A percentile compares a stretch with the other conserved stretches of the same genome.
These are phyloP conservation scores for Athalia cordata DNA, from an alignment of 2,888 invertebrate species.

Conservation along the genomic window DNA sequence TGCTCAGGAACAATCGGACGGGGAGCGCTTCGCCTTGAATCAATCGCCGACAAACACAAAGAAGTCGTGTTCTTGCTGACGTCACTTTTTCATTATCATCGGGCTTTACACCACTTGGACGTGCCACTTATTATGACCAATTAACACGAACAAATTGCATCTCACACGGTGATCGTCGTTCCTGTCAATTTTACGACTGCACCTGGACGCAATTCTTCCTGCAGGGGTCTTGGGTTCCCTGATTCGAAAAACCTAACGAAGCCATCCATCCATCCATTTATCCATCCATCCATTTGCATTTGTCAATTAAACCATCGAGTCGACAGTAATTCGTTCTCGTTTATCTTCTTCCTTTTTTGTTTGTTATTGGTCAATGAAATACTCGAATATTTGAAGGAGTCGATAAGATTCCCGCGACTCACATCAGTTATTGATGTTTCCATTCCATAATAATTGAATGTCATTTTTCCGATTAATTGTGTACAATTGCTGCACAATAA, in stretches of 20 bases:
- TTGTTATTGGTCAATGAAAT: not conserved
- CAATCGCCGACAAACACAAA: conserved; percentile 73
- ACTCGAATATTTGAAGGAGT: not conserved
- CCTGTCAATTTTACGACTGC: not conserved
- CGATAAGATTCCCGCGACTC: not conserved
- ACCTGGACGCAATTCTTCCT: conserved; percentile 1
- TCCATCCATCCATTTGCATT: not conserved
- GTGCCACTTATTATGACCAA: conserved; percentile 15
- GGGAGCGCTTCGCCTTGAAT: conserved; percentile 82
- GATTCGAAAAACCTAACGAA: conserved; percentile 17
- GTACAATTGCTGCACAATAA: not conserved
- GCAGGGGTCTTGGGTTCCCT: conserved; percentile 8
- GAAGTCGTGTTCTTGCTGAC: conserved; percentile 80
- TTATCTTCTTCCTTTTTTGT: not conserved
- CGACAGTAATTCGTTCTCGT: not conserved
- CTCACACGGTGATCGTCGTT: not conserved
- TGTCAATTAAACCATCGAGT: no score
- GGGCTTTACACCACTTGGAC: conserved; percentile 7
- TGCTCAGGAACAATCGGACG: conserved; percentile 76
- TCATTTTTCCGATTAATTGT: no score
- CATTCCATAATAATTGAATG: not conserved
- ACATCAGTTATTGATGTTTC: no score
- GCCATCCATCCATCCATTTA: conserved; percentile 19
- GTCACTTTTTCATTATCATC: conserved; percentile 29
- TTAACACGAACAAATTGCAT: not conserved